These are phyloP conservation scores for Neotoma lepida DNA, from an alignment of 2,113 vertebrate species.

Conservation along the genomic window DNA sequence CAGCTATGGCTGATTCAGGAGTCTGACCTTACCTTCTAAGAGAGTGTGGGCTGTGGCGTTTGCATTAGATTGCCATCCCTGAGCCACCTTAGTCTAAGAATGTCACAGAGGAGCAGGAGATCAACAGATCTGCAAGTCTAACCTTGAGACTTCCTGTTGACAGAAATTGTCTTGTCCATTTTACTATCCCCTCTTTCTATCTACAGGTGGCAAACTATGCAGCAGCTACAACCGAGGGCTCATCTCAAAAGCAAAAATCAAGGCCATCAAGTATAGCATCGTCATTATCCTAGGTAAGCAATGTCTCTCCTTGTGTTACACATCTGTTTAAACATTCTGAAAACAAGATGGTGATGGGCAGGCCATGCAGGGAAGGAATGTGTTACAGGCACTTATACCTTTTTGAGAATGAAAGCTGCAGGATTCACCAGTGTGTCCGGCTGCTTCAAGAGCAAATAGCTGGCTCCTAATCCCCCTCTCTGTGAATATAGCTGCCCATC, in stretches of 20 bases:
- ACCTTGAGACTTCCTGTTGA: background rate
- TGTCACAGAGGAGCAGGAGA: background rate
- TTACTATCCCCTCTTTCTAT: background rate
- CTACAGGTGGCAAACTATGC: slow-evolving; percentile 83
- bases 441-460: background rate
- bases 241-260: slow-evolving; percentile 87
- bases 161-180: background rate
- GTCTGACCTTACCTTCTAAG: background rate
- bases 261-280: slow-evolving; percentile 87
- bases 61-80: background rate
- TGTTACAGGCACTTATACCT: background rate
- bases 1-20: background rate
- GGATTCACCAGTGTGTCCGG: background rate
- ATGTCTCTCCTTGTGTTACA: background rate
- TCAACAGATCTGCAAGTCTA: background rate
- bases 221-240: slow-evolving; percentile 80
- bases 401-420: background rate
- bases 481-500: background rate
- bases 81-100: background rate
- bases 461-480: background rate
- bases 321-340: background rate
- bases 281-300: slow-evolving; percentile 86
- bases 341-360: background rate
- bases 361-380: background rate
- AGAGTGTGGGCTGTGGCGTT: background rate